These are phyloP conservation scores for Lochmaea capreae DNA, from an alignment of 2,888 invertebrate genomes.

Conservation along the genomic window DNA sequence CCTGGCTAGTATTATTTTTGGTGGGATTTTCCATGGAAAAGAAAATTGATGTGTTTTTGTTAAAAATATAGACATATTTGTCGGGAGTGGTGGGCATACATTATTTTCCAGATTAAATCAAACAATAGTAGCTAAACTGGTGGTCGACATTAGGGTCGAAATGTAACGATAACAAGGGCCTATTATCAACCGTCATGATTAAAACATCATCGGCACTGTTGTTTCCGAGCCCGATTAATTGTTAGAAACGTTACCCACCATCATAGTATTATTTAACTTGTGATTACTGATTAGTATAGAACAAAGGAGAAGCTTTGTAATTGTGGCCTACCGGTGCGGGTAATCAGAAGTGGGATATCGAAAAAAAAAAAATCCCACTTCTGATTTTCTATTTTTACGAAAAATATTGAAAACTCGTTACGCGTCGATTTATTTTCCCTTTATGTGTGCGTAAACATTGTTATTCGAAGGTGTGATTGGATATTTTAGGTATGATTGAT, in stretches of 20 bases:
- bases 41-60: no score
- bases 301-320: background rate
- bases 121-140: background rate
- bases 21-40: conserved; percentile 40
- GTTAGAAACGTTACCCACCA: conserved; percentile 25
- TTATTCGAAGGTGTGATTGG: conserved; percentile 34
- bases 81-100: no score
- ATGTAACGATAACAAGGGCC: conserved; percentile 21
- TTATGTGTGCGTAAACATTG: conserved; percentile 33
- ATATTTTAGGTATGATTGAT: conserved; percentile 40
- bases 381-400: background rate
- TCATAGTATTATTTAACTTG: conserved; percentile 40
- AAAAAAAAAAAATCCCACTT: background rate
- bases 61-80: no score
- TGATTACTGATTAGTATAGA: conserved; percentile 28
- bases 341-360: background rate
- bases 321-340: no score
- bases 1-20: conserved; percentile 47
- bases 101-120: conserved; percentile 9
- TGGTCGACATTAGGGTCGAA: background rate
- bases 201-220: conserved; percentile 20
- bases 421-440: conserved; percentile 3
- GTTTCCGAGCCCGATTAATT: conserved; percentile 20
- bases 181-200: conserved; percentile 28
- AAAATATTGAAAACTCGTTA: background rate